A percentile compares a stretch with the other conserved stretches of the same genome.
Evolutionary conservation across 2,113 vertebrate species (phyloP).

Genomic region (Glaucidium brasilianum): DNA sequence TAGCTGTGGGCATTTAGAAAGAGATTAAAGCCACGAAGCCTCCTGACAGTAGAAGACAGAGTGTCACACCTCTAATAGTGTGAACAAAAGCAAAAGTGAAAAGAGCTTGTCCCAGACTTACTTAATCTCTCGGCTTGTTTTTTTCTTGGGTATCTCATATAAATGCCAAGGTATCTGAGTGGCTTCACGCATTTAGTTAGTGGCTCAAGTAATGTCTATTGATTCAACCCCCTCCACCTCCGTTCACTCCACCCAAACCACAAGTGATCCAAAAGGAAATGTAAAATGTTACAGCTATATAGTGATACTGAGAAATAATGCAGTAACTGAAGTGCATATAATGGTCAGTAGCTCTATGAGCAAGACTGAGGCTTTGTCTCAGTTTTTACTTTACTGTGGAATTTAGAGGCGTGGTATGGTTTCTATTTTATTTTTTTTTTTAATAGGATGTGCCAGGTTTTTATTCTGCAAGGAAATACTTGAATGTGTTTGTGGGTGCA

Average conservation of each 20-base stretch:
- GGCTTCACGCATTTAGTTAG: not conserved
- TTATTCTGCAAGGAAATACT: not conserved
- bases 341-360: not conserved
- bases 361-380: not conserved
- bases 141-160: not conserved
- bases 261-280: not conserved
- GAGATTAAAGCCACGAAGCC: not conserved
- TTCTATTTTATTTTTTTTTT: not conserved
- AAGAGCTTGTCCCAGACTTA: not conserved
- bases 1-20: not conserved
- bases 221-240: not conserved
- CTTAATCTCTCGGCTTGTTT: not conserved
- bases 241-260: not conserved
- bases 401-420: not conserved
- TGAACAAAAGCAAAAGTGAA: not conserved
- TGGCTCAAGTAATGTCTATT: not conserved
- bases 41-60: not conserved
- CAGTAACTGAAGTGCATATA: not conserved
- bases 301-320: not conserved
- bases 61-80: conserved; percentile 2
- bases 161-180: not conserved
- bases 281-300: not conserved
- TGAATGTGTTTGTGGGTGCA: not conserved
- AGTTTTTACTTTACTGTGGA: not conserved
- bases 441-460: not conserved